phyloP scores from a whole-genome alignment of 2,888 invertebrate genomes.

The Chalcis sispes region DNA sequence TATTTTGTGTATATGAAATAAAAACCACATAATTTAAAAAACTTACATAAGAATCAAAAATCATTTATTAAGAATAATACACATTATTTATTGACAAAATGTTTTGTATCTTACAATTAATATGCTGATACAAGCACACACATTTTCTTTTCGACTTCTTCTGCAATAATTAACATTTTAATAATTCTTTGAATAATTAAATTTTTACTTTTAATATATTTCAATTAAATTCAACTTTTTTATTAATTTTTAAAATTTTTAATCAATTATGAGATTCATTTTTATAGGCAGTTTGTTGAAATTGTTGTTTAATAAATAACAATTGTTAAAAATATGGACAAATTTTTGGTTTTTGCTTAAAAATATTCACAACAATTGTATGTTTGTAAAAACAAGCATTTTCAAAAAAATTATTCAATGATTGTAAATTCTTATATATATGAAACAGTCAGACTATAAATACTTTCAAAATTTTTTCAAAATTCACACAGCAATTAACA shows the following conservation, averaged over 20 bases:
- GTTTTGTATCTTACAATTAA: neutral
- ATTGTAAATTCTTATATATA: slow-evolving; percentile 1
- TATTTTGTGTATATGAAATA: neutral
- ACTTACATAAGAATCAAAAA: neutral
- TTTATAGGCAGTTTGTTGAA: slow-evolving; percentile 35
- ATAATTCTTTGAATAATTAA: neutral
- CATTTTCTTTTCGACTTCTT: too few species aligned
- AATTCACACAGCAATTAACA: too few species aligned
- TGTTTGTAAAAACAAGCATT: slow-evolving; percentile 36
- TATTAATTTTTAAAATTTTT: slow-evolving; percentile 3
- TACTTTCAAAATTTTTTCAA: neutral
- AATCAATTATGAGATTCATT: slow-evolving; percentile 39
- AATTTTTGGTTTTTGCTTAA: slow-evolving; percentile 30
- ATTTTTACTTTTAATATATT: slow-evolving; percentile 20
- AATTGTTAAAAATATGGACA: slow-evolving; percentile 15
- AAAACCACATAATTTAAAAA: too few species aligned
- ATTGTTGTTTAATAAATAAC: neutral
- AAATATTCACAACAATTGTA: slow-evolving; percentile 28
- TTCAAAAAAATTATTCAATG: slow-evolving; percentile 1
- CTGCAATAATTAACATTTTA: too few species aligned
- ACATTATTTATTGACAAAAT: slow-evolving; percentile 26
- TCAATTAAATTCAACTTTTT: slow-evolving; percentile 5
- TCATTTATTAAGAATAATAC: neutral
- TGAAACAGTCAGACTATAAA: slow-evolving; percentile 25
- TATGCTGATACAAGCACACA: slow-evolving; percentile 1